Conservation (phyloP, 2,888 invertebrate genomes). For the Lepidochitona cinerea region DNA sequence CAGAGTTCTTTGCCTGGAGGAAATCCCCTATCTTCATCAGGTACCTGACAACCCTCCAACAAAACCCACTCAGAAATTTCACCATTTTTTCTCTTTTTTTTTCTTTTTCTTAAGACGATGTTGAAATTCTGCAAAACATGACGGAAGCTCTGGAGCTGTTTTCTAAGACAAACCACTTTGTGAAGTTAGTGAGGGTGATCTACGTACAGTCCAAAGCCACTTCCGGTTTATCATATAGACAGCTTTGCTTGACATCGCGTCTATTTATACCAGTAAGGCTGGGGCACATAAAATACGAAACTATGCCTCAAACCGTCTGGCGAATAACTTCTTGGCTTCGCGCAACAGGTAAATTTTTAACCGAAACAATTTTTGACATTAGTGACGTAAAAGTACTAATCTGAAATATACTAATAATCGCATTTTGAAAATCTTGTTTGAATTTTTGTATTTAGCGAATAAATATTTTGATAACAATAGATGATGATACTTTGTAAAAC, state of each 20-base stretch:
- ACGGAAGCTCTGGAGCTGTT: neutral
- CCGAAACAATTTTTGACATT: no score
- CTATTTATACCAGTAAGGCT: conserved; percentile 11
- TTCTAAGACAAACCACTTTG: neutral
- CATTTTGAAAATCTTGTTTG: no score
- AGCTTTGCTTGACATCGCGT: conserved; percentile 8
- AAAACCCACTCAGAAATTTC: no score
- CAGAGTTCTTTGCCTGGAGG: no score
- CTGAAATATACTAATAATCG: no score
- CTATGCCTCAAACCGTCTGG: conserved; percentile 1
- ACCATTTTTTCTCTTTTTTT: neutral
- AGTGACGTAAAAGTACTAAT: no score
- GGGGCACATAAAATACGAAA: conserved; percentile 6
- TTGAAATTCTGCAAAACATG: neutral
- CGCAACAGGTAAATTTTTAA: conserved; percentile 12
- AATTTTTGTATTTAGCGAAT: no score
- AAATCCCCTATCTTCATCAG: no score
- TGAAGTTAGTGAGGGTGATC: neutral
- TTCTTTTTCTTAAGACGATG: neutral
- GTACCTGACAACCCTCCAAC: no score
- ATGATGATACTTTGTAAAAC: no score
- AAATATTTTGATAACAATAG: no score
- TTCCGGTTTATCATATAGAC: neutral
- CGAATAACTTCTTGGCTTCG: conserved; percentile 18
- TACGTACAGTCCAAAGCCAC: neutral